Evolutionary conservation across 2,797 vertebrate species (phyloP).

Genomic region (Varecia variegata): DNA sequence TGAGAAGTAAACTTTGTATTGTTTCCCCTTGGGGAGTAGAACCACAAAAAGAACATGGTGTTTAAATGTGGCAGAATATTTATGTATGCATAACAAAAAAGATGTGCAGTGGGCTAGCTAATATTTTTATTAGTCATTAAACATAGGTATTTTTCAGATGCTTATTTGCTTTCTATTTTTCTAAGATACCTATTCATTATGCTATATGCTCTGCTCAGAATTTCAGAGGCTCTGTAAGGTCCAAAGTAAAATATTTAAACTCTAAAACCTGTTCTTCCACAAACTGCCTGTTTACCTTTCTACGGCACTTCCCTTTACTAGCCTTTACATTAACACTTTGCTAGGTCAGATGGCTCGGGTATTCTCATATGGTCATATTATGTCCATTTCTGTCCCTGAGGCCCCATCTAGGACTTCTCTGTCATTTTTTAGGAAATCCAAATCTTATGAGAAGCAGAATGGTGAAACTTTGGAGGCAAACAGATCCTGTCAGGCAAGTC

Average conservation of each 20-base stretch:
- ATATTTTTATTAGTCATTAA: neutral
- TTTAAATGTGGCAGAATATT: neutral
- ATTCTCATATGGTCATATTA: neutral
- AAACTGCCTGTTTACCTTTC: neutral
- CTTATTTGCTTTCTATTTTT: neutral
- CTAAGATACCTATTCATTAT: neutral
- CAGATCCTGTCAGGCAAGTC: neutral
- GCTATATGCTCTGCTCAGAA: neutral
- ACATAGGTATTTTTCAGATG: neutral
- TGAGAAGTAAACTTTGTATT: neutral
- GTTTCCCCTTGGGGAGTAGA: neutral
- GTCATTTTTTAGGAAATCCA: neutral
- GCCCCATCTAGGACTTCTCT: neutral
- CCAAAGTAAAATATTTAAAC: neutral
- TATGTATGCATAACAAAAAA: neutral
- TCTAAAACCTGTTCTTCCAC: neutral
- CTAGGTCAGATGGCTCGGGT: neutral
- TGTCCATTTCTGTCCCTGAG: neutral
- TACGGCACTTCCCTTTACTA: neutral
- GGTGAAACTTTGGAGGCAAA: neutral
- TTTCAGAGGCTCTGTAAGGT: neutral
- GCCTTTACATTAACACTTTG: neutral
- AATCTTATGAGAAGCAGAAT: neutral
- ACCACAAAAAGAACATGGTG: neutral
- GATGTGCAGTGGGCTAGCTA: neutral